Evolutionary conservation across 2,888 invertebrate genomes (phyloP).

Genomic region (Dinocampus coccinellae): DNA sequence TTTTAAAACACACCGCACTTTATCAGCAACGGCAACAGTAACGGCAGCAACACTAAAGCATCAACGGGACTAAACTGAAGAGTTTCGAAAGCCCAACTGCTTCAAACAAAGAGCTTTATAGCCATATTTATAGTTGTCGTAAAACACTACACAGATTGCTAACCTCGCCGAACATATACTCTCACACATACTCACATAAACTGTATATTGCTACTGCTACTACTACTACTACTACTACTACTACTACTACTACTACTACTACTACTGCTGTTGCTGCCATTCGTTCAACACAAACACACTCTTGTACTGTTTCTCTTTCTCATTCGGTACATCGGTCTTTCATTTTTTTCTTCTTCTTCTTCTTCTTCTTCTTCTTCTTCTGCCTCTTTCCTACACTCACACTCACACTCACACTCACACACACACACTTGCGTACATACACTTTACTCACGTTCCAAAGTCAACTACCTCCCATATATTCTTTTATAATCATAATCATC

Average conservation of each 20-base stretch:
- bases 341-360: slow-evolving; percentile 35
- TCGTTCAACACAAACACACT: slow-evolving; percentile 31
- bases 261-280: slow-evolving; percentile 35
- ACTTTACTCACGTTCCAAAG: slow-evolving; percentile 30
- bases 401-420: slow-evolving; percentile 20
- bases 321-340: slow-evolving; percentile 37
- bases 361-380: slow-evolving; percentile 12
- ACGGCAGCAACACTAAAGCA: not conserved
- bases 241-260: slow-evolving; percentile 38
- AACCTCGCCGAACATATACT: slow-evolving; percentile 57
- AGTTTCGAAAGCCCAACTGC: slow-evolving; percentile 63
- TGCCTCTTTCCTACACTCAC: not conserved
- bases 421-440: slow-evolving; percentile 11
- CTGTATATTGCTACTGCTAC: slow-evolving; percentile 35
- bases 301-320: slow-evolving; percentile 33
- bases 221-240: slow-evolving; percentile 35
- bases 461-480: slow-evolving; percentile 36
- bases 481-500: slow-evolving; percentile 44
- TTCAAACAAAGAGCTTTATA: slow-evolving; percentile 67
- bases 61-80: not conserved
- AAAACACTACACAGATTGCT: slow-evolving; percentile 67
- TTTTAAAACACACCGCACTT: not conserved
- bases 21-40: not conserved
- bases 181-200: slow-evolving; percentile 46
- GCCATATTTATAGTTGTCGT: slow-evolving; percentile 68